Evolutionary conservation across 2,888 invertebrate genomes (phyloP).

Genomic region (Tyria jacobaeae): DNA sequence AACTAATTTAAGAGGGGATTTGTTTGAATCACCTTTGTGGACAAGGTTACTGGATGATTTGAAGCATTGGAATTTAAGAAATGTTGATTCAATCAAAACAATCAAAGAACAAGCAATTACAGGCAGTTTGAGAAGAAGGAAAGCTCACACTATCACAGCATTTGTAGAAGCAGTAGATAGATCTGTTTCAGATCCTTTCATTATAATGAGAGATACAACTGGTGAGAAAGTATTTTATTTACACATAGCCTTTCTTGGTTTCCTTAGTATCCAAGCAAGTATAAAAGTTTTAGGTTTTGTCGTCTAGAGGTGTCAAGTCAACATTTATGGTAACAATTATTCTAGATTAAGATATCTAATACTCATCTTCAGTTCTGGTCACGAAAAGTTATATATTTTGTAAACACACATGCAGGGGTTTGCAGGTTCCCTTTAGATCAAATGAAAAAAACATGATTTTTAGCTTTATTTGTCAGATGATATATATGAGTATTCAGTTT

Average conservation of each 20-base stretch:
- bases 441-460: too few species aligned
- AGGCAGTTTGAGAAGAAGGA: constrained; percentile 68
- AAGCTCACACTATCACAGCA: constrained; percentile 74
- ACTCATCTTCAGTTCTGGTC: too few species aligned
- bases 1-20: constrained; percentile 62
- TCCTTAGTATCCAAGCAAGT: too few species aligned
- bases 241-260: neutral
- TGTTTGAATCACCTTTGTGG: constrained; percentile 78
- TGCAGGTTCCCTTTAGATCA: too few species aligned
- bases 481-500: too few species aligned
- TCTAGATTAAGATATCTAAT: too few species aligned
- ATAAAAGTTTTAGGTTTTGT: too few species aligned
- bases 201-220: constrained; percentile 74
- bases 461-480: too few species aligned
- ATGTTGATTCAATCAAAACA: constrained; percentile 69
- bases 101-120: constrained; percentile 73
- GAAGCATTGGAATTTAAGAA: constrained; percentile 58
- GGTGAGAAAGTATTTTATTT: constrained; percentile 53
- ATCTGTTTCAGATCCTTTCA: constrained; percentile 75
- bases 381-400: too few species aligned
- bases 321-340: too few species aligned
- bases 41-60: constrained; percentile 65
- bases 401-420: too few species aligned
- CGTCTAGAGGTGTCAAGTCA: too few species aligned
- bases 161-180: constrained; percentile 79